A percentile compares a stretch with the other conserved stretches of the same genome.
Conservation (phyloP, 2,113 vertebrate species). For the Sapayoa aenigma region DNA sequence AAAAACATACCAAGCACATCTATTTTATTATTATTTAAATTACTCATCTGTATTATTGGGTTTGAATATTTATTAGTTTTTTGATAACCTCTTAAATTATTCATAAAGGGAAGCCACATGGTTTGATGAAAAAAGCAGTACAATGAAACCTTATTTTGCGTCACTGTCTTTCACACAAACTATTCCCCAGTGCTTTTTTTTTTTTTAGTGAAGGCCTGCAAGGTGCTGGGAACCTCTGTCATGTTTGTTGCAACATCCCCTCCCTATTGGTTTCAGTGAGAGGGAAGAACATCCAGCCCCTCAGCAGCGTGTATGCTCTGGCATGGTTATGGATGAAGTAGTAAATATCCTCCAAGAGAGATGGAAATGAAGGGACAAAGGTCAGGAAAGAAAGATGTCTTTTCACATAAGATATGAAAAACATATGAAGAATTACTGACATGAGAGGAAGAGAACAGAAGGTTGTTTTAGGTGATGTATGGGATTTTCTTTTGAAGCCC, state of each 20-base stretch:
- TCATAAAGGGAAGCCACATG: conserved; percentile 29
- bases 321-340: background rate
- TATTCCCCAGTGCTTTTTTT: background rate
- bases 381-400: background rate
- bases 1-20: conserved; percentile 12
- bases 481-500: background rate
- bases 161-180: background rate
- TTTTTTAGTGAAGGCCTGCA: background rate
- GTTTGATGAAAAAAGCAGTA: conserved; percentile 24
- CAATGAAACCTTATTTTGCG: conserved; percentile 30
- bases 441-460: background rate
- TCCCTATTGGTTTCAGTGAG: background rate
- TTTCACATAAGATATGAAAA: background rate
- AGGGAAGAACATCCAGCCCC: background rate
- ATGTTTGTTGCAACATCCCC: background rate
- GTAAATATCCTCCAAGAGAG: background rate
- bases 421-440: background rate
- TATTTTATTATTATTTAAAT: conserved; percentile 65
- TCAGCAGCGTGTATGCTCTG: background rate
- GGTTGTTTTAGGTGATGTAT: background rate
- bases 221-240: background rate
- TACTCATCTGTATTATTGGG: conserved; percentile 35
- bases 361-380: conserved; percentile 14
- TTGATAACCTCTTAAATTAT: conserved; percentile 61
- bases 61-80: conserved; percentile 69